Conservation (phyloP, 2,797 vertebrate species). For the Sebastes hubbsi region DNA sequence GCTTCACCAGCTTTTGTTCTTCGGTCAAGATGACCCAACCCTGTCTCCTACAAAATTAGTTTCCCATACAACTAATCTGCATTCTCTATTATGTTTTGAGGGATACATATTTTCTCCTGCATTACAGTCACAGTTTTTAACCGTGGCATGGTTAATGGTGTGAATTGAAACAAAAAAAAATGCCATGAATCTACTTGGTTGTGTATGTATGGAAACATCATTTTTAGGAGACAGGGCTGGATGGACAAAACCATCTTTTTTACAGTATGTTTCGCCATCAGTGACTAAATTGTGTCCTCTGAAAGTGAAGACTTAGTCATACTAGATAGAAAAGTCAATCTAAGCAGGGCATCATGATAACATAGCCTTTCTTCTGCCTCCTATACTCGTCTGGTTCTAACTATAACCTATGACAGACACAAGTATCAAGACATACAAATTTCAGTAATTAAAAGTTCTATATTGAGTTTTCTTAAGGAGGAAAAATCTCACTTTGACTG, state of each 20-base stretch:
- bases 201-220: too few relatives aligned
- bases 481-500: constrained; percentile 29
- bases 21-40: neutral
- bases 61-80: too few relatives aligned
- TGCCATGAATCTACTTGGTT: too few relatives aligned
- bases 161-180: too few relatives aligned
- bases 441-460: too few relatives aligned
- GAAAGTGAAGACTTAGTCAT: neutral
- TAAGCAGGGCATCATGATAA: neutral
- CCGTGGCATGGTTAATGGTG: too few relatives aligned
- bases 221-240: too few relatives aligned
- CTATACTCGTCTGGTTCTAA: neutral
- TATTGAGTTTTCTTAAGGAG: neutral
- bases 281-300: neutral
- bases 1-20: neutral
- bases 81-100: too few relatives aligned
- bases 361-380: neutral
- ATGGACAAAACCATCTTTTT: neutral
- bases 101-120: too few relatives aligned
- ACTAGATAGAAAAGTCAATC: neutral
- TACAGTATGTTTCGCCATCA: neutral
- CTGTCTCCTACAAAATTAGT: too few relatives aligned
- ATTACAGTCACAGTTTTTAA: too few relatives aligned
- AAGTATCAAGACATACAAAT: neutral
- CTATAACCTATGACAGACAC: neutral